These are phyloP conservation scores for Xiphorhynchus elegans DNA, from an alignment of 2,113 vertebrate species.

Conservation along the genomic window DNA sequence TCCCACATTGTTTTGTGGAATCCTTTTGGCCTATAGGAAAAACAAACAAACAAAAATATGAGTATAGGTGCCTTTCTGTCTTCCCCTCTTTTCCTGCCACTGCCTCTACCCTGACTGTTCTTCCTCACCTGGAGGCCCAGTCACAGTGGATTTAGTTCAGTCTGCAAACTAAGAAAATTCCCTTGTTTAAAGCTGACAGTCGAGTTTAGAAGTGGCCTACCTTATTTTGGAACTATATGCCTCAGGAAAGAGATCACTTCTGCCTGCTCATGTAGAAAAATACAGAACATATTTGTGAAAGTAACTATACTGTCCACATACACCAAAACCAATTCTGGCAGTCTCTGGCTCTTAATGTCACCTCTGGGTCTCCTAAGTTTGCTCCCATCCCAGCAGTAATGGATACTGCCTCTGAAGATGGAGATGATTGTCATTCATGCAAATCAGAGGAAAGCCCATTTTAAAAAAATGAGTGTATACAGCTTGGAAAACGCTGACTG, in stretches of 20 bases:
- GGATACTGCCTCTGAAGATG: neutral
- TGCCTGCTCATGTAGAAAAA: slow-evolving; percentile 11
- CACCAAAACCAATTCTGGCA: neutral
- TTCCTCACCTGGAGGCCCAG: slow-evolving; percentile 17
- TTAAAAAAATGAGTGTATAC: neutral
- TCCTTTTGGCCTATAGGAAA: neutral
- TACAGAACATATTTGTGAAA: neutral
- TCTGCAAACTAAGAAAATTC: neutral
- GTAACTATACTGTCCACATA: neutral
- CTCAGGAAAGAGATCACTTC: slow-evolving; percentile 15
- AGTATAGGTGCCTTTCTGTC: neutral
- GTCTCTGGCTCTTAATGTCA: neutral
- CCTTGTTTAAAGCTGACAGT: slow-evolving; percentile 42
- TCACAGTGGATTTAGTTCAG: slow-evolving; percentile 20
- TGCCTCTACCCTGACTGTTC: neutral
- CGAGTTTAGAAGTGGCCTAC: slow-evolving; percentile 13
- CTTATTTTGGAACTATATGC: neutral
- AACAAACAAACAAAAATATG: neutral
- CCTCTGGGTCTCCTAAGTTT: neutral
- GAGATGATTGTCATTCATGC: neutral
- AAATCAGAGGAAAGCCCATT: neutral
- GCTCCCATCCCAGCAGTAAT: neutral
- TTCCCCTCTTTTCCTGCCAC: neutral
- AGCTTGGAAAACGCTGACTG: neutral
- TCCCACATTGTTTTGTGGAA: neutral